Base-by-base conservation (phyloP, 1,140 invertebrate species). In the Lordiphosa mommai region DNA sequence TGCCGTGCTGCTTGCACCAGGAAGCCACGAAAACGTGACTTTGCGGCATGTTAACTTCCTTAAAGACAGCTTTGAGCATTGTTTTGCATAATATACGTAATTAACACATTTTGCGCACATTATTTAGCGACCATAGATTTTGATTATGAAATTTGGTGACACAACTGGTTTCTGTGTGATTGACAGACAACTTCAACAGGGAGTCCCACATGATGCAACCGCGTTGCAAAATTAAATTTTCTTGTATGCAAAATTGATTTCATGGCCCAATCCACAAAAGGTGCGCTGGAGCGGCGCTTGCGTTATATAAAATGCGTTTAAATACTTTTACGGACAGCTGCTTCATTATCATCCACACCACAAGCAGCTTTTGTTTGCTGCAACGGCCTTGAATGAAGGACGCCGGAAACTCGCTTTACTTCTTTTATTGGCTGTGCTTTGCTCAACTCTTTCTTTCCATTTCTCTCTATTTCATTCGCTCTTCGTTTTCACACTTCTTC, bases 311-410 rank as follows among this genome's bases (percentile, higher is more conserved):
- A 57, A 38, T 67, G 63, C 58, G 36, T 61, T 32, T 10, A 33
- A 64, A 7, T 27, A 27, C 23, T 40, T 61, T 32, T 12, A 44
- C 37, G 50, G 58, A 49, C 71, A 73, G 70, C 51, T 67, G 69
- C 69, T 38, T 12, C 32, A 41, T 32, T 30, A 61, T 23, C 44
- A 32, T 12, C 38, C 48, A 29, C 9, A 13, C 29, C 27, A 53
- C 52, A 66, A 20, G 67, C 72, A 61, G 50, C 64, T 64, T 59
- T 74, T 7, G 6, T 13, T 13, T 7, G 58, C 30, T 64, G 50
- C 58, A 84, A 84, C 79, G 77, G 77, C 77, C 77, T 84, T 84
- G 77, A 70, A 59, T 84, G 77, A 84, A 84, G 77, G 77, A 84
- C 77, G 77, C 77, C 72, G 77, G 79, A 84, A 84, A 84, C 77